Percentiles rank a stretch among this genome's conserved stretches.
Evolutionary conservation across 2,113 vertebrate genomes (phyloP).

Genomic region (Illadopsis cleaveri): DNA sequence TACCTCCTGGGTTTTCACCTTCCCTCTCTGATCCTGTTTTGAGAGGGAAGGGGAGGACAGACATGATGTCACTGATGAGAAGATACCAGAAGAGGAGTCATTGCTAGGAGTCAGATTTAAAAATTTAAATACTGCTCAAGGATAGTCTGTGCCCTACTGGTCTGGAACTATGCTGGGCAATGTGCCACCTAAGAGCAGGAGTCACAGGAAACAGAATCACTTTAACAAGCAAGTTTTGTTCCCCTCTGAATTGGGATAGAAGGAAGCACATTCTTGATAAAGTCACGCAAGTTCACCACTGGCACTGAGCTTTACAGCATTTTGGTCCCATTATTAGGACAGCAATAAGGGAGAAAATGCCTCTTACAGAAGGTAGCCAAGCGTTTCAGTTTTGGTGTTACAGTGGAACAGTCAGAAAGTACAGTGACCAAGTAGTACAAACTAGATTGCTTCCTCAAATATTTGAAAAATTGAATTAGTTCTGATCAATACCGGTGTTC

Average conservation of each 20-base stretch:
- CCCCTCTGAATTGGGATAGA: background rate
- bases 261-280: constrained; percentile 33
- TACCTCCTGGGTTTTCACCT: background rate
- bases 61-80: background rate
- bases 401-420: background rate
- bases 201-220: background rate
- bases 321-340: background rate
- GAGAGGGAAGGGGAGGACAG: background rate
- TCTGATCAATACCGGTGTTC: background rate
- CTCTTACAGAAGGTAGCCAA: background rate
- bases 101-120: background rate
- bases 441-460: background rate
- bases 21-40: background rate
- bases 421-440: background rate
- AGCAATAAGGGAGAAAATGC: background rate
- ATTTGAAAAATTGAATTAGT: background rate
- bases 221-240: constrained; percentile 25
- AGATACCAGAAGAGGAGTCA: background rate
- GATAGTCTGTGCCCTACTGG: background rate
- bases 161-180: background rate
- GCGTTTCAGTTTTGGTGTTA: background rate
- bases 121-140: background rate
- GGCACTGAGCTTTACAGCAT: background rate
- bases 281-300: background rate
- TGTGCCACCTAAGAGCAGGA: background rate